phyloP scores from a whole-genome alignment of 53 echinoderm and acorn worm genomes.

The Echinometra lucunter region DNA sequence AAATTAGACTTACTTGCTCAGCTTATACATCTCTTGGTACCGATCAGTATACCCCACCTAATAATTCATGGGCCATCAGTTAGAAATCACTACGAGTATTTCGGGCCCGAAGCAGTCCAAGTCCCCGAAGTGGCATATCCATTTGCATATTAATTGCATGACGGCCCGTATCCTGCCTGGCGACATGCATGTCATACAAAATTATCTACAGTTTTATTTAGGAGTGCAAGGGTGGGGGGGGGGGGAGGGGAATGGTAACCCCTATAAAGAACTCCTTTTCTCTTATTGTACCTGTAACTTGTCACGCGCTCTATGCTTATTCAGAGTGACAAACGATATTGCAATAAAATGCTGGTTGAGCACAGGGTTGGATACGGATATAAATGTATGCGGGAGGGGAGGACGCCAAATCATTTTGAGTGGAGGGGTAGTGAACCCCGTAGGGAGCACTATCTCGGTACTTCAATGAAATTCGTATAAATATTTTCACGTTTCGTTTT shows the following conservation, averaged over 20 bases:
- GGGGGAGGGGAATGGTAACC: too few relatives aligned
- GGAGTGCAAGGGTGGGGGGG: not conserved
- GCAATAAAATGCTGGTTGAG: not conserved
- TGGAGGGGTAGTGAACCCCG: not conserved
- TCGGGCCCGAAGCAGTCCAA: not conserved
- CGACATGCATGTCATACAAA: not conserved
- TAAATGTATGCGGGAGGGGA: not conserved
- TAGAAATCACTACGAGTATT: constrained; percentile 6
- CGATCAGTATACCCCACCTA: not conserved
- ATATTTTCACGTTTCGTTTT: too few relatives aligned
- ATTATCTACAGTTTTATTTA: not conserved
- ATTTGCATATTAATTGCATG: constrained; percentile 32
- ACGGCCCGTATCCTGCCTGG: not conserved
- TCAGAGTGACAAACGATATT: not conserved
- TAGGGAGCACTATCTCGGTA: too few relatives aligned
- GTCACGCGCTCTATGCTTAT: not conserved
- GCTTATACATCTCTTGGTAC: not conserved
- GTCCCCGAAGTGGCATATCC: not conserved
- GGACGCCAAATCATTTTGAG: not conserved
- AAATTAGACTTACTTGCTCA: not conserved
- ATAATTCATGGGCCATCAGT: constrained; percentile 5
- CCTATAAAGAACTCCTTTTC: not conserved
- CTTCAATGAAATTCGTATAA: too few relatives aligned
- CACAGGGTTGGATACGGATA: not conserved
- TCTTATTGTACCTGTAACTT: not conserved